Evolutionary conservation across 2,113 vertebrate species (phyloP), one percentile per base, ranked within the genome.

Genomic region (Galeopterus variegatus): DNA sequence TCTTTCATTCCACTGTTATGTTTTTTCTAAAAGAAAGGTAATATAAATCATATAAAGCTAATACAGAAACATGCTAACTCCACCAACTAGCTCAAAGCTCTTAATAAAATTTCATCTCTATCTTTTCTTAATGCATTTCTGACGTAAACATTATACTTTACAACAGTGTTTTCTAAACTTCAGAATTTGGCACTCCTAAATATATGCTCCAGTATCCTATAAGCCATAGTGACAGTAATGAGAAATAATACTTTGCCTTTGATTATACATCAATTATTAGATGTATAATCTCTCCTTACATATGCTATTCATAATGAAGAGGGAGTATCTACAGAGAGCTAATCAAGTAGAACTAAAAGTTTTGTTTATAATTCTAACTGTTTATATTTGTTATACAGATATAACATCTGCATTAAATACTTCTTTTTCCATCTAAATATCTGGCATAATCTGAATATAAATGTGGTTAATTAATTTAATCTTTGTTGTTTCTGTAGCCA

Each of bases 311-410:
- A 79, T 17, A 89, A 85, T 83, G 28, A 80, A 97, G 23, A 90
- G 3, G 21, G 50, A 48, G 3, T 79, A 2, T 82, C 50, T 54
- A 33, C 3, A 81, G 50, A 84, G 76, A 94, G 48, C 33, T 75
- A 79, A 90, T 8, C 45, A 80, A n/a, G 75, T 28, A 93, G 36
- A 95, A 93, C 79, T 90, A 89, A 56, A 5, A 72, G 14, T 95
- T 88, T 93, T 92, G 24, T 67, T 92, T 93, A 33, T 90, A 83
- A 94, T 77, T 96, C 62, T 81, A 97, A 94, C 77, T 96, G n/a
- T 75, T 96, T 89, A 80, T 76, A 92, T 76, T 96, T 95, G 21
- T 94, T 84, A 96, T 45, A 85, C 31, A 94, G 65, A 83, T 60
- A 95, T 5, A 90, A 67, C 41, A 91, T 88, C 45, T 80, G 48